These are phyloP conservation scores for Stegastes partitus DNA, from an alignment of 2,113 vertebrate genomes.

Conservation along the genomic window DNA sequence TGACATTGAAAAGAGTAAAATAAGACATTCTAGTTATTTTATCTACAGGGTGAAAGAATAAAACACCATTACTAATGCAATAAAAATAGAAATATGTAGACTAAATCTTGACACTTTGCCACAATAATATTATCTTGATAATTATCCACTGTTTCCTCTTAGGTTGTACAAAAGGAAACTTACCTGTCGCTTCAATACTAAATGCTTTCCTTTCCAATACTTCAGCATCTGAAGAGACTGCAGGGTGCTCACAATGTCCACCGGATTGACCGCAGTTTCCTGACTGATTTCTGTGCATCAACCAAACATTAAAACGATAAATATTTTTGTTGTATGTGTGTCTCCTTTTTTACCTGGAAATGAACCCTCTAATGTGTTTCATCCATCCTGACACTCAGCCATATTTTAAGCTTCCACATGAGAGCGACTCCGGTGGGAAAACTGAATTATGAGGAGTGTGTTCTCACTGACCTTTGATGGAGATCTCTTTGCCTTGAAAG, in stretches of 20 bases:
- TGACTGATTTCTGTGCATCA: conserved; percentile 95
- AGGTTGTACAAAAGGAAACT: conserved; percentile 19
- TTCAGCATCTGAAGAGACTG: conserved; percentile 99
- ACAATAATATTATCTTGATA: too few species aligned
- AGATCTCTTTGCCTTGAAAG: conserved; percentile 99
- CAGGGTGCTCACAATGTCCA: conserved; percentile 98
- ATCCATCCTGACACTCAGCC: background rate
- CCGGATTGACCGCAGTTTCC: conserved; percentile 97
- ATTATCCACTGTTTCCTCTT: too few species aligned
- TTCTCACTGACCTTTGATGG: conserved; percentile 90
- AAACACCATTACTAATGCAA: too few species aligned
- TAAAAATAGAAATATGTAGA: too few species aligned
- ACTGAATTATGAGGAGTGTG: background rate
- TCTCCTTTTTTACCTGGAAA: background rate
- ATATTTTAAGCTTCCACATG: background rate
- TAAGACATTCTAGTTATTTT: too few species aligned
- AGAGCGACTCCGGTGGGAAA: background rate
- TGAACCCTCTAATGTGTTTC: background rate
- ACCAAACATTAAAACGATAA: conserved; percentile 5
- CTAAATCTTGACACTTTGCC: too few species aligned
- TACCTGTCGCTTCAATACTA: conserved; percentile 98
- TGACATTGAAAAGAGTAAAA: too few species aligned
- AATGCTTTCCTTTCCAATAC: conserved; percentile 99
- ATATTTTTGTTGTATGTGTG: background rate
- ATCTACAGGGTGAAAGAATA: too few species aligned